Percentiles rank a stretch among this genome's conserved stretches.
Evolutionary conservation across 2,113 vertebrate genomes (phyloP).

Genomic region (Quiscalus mexicanus): DNA sequence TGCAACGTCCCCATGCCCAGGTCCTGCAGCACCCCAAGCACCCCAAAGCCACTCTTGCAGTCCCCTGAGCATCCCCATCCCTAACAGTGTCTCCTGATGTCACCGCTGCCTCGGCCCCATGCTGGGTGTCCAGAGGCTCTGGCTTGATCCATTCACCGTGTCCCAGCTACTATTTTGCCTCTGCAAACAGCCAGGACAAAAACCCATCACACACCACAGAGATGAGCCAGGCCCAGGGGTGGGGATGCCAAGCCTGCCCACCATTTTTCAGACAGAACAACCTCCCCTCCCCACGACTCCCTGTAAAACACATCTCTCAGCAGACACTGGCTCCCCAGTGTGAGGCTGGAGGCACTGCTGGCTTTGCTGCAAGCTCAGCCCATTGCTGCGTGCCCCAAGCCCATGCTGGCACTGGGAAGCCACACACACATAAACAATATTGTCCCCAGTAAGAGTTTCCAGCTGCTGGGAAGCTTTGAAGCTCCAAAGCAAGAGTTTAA

Average conservation of each 20-base stretch:
- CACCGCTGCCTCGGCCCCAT: fast-evolving
- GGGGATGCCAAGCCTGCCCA: not conserved
- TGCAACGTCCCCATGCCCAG: not conserved
- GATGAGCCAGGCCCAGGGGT: not conserved
- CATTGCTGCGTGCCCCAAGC: not conserved
- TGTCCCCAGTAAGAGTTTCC: not conserved
- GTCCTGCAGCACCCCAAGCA: not conserved
- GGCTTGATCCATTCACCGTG: not conserved
- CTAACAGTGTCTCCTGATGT: not conserved
- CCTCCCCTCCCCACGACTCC: not conserved
- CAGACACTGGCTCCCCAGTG: fast-evolving
- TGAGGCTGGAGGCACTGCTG: fast-evolving
- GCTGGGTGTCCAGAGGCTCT: not conserved
- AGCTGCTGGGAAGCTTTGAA: not conserved
- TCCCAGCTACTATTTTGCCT: not conserved
- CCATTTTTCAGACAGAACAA: not conserved
- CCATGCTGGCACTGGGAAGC: not conserved
- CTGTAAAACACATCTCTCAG: not conserved
- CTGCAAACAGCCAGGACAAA: not conserved
- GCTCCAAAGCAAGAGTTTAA: not conserved
- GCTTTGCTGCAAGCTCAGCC: not conserved
- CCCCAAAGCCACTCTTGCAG: not conserved
- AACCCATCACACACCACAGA: not conserved
- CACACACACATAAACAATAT: not conserved
- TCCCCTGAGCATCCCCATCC: not conserved